Base-by-base conservation (phyloP, 2,888 invertebrate species). In the Phengaris alcon region DNA sequence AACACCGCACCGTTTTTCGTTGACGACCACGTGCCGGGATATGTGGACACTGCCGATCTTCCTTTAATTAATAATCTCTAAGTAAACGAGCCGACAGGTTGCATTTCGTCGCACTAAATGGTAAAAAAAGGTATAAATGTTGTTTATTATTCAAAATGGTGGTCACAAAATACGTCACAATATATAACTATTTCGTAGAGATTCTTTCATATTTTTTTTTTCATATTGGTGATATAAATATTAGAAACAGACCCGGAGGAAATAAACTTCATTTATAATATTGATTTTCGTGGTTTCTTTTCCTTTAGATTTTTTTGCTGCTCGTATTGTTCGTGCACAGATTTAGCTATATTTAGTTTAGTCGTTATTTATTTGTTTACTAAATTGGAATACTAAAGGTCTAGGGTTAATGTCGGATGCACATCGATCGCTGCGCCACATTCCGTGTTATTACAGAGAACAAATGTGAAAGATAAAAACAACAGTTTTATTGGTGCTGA, bases 401-500 rank as follows among this genome's bases (percentile, higher is more conserved):
- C 54, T 54, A 52, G 22, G 52, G 54, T 35, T 35, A 12, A 52
- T 52, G 54, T 70, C 46, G 15, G 48, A 70, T 54, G 54, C 52
- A 35, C 54, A 72, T 72, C 72, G 52, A 72, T 72, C 72, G 55
- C 46, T 72, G 74, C 69, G 76, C 73, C 76, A 74, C 76, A 76
- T 76, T 75, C 22, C 54, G 68, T 35, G 74, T 76, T 77, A 76
- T 75, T 76, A 70, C 76, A 74, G 75, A 70, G 59, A 73, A 70
- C 77, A 76, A 76, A 77, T 75, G 75, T 70, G 69, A 75, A 75
- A 78, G 75, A 73, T 59, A 76, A 79, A 77, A 78, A 79, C 73
- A 78, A 77, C 78, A 78, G 75, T 77, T 77, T 77, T 77, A 78
- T 77, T 75, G 74, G 69, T 77, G 75, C 74, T 52, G 74, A 75